Evolutionary conservation across 2,113 vertebrate genomes (phyloP).

Genomic region (Phaetusa simplex): DNA sequence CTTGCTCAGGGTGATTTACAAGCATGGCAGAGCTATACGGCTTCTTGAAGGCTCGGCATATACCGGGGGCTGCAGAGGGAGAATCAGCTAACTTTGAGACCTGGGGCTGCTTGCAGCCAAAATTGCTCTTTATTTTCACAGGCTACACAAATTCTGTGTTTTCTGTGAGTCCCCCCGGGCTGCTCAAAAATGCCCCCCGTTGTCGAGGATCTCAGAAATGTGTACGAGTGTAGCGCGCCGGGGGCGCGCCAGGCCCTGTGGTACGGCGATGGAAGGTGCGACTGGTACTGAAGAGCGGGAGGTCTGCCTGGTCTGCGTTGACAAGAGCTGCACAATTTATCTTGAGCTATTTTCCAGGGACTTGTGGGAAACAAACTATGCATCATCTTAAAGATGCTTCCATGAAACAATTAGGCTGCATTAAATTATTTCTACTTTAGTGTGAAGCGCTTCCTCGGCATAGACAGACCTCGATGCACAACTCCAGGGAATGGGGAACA

Average conservation of each 20-base stretch:
- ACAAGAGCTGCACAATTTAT: background rate
- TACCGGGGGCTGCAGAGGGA: background rate
- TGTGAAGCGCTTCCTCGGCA: background rate
- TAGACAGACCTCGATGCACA: background rate
- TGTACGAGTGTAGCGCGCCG: fast-evolving
- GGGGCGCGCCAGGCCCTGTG: fast-evolving
- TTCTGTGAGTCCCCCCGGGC: background rate
- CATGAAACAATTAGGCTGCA: background rate
- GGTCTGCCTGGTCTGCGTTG: background rate
- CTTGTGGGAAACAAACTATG: slow-evolving; percentile 11
- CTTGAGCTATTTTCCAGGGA: background rate
- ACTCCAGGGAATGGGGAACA: background rate
- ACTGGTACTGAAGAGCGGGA: fast-evolving
- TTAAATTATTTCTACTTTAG: background rate
- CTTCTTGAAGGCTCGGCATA: background rate
- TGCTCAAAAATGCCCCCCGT: fast-evolving
- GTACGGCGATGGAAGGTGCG: fast-evolving
- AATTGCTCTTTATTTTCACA: background rate
- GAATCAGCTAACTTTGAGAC: background rate
- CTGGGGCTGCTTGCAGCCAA: background rate
- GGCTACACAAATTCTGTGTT: background rate
- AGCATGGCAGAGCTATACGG: background rate
- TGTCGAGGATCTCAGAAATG: fast-evolving
- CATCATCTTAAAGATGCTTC: slow-evolving; percentile 24
- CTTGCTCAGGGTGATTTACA: background rate